phyloP scores from a whole-genome alignment of 2,797 vertebrate genomes.

The Petrocephalus sullivani region DNA sequence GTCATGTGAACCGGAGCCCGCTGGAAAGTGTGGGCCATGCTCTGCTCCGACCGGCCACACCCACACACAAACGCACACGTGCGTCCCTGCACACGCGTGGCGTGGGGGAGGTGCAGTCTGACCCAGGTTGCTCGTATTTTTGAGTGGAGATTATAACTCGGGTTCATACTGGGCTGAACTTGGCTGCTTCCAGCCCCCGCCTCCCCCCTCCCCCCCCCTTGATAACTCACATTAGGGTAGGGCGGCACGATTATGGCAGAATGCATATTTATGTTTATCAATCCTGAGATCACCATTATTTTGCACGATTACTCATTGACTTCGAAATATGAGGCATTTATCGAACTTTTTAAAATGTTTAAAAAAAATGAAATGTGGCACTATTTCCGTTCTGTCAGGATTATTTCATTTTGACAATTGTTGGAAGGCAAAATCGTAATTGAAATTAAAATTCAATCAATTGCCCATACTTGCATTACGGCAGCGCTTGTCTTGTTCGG shows the following conservation, averaged over 20 bases:
- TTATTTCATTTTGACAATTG: too few species aligned
- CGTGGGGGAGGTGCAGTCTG: background rate
- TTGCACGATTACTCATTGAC: background rate
- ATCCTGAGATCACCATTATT: too few species aligned
- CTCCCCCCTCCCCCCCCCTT: background rate
- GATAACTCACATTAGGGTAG: background rate
- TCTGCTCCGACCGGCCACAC: background rate
- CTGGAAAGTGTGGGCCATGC: constrained; percentile 7
- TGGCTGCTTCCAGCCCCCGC: background rate
- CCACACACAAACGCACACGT: background rate
- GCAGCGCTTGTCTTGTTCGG: background rate
- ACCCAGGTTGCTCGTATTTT: background rate
- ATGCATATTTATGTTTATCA: background rate
- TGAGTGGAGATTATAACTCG: background rate
- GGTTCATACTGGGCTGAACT: background rate
- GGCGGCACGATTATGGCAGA: background rate
- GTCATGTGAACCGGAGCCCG: constrained; percentile 25
- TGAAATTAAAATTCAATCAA: too few species aligned
- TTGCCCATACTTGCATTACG: too few species aligned
- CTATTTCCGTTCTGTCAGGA: too few species aligned
- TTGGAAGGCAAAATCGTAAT: too few species aligned
- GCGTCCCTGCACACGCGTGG: background rate
- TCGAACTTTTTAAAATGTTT: background rate
- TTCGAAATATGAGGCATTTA: background rate
- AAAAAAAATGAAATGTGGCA: too few species aligned